Conservation (phyloP, 2,113 vertebrate species). For the Dinomys branickii region DNA sequence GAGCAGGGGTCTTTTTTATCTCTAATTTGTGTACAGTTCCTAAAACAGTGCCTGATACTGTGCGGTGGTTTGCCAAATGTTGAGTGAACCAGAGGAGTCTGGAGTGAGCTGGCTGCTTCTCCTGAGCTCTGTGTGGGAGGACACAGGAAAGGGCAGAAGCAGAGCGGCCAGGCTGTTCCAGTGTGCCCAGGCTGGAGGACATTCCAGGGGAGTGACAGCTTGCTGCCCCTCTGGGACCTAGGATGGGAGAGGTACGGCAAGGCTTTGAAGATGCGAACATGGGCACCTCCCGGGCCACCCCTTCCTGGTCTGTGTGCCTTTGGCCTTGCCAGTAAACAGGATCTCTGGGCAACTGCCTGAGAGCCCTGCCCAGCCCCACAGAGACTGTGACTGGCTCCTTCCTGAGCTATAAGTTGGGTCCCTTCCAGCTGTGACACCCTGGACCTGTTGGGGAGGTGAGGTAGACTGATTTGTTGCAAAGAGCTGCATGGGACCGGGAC, state of each 20-base stretch:
- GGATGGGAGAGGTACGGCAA: neutral
- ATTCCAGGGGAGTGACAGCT: neutral
- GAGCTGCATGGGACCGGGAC: neutral
- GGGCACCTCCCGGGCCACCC: neutral
- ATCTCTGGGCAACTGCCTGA: conserved; percentile 62
- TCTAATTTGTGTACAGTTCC: neutral
- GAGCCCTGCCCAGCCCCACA: neutral
- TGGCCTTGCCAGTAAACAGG: conserved; percentile 62
- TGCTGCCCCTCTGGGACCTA: neutral
- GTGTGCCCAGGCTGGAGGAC: neutral
- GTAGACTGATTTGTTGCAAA: neutral
- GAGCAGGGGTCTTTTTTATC: neutral
- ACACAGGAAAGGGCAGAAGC: neutral
- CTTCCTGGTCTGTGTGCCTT: conserved; percentile 56
- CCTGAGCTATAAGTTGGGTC: conserved; percentile 42
- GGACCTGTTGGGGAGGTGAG: neutral
- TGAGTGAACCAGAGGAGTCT: neutral
- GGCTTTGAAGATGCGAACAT: conserved; percentile 44
- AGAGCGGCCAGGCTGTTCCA: neutral
- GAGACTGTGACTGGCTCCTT: conserved; percentile 56
- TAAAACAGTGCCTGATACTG: neutral
- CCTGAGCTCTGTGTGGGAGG: neutral
- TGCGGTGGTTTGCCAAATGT: neutral
- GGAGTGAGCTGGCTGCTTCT: neutral
- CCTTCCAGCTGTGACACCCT: conserved; percentile 46